Evolutionary conservation across 2,797 vertebrate species (phyloP), one percentile per base, ranked within the genome.

Genomic region (Xenentodon cancila): DNA sequence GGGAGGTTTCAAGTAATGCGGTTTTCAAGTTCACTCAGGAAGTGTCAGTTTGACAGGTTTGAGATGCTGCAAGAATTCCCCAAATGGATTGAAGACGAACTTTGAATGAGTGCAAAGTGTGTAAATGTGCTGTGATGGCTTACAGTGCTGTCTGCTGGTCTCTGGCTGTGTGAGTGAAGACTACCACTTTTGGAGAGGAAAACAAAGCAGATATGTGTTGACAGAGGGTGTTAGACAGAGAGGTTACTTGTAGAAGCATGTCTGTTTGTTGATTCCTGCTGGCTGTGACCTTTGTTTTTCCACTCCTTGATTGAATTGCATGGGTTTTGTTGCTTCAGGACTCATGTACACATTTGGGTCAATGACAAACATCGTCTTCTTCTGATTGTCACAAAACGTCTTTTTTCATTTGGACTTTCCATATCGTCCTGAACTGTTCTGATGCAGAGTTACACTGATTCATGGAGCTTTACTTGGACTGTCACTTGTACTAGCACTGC

Each of bases 151-250:
- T 68, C 53, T 71, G 78, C 46, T 77, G 59, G 54, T 77, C 30
- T 71, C 13, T 3, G 57, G 53, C 46, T 75, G 71, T 80, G 78
- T 67, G 71, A 70, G 71, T 75, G 80, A 76, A 71, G 69, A 27
- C 57, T 52, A 9, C 53, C 53, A 76, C 72, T 75, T 64, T 57
- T 62, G 68, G 76, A 79, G 70, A 52, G 43, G 66, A 82, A 80
- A 62, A 63, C 68, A 80, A 53, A 85, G 32, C 25, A 71, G 77
- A 84, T 80, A 63, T 68, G 77, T 76, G 78, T 85, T 86, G 86
- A 82, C 82, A 80, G 58, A 58, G 65, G 43, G 77, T 75, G 77
- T 79, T 75, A 55, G 66, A 78, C 19, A 22, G 55, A 64, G 59
- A 37, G n/a, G 56, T 34, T 57, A 64, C 60, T 75, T 59, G 18